phyloP scores from a whole-genome alignment of 2,888 invertebrate genomes.

The Hybos culiciformis region DNA sequence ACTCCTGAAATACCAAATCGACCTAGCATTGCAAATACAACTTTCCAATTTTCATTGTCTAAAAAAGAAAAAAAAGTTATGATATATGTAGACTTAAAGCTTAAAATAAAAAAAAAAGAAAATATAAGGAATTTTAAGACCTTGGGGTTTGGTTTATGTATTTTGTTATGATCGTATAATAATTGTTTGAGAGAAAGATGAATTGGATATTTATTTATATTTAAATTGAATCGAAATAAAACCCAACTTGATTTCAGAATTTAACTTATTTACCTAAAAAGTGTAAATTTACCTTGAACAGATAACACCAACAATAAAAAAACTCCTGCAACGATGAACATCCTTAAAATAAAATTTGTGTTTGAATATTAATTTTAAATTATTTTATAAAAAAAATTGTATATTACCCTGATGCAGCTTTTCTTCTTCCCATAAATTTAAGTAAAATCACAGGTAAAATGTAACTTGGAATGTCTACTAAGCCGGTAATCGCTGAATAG shows the following conservation, averaged over 20 bases:
- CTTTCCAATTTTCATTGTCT: slow-evolving; percentile 26
- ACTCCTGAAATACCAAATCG: slow-evolving; percentile 43
- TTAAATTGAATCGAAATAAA: no score
- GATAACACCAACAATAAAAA: slow-evolving; percentile 36
- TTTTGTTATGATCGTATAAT: no score
- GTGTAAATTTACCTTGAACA: slow-evolving; percentile 27
- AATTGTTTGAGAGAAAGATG: no score
- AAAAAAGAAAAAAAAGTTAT: neutral
- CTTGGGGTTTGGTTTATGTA: no score
- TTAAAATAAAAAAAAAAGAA: neutral
- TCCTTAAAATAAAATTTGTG: no score
- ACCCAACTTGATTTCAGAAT: neutral
- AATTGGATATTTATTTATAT: no score
- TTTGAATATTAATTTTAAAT: no score
- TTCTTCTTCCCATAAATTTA: slow-evolving; percentile 36
- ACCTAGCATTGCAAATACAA: slow-evolving; percentile 38
- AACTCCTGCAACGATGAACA: slow-evolving; percentile 37
- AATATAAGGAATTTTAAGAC: no score
- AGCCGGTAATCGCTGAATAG: slow-evolving; percentile 38
- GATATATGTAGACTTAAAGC: neutral
- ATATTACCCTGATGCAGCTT: no score
- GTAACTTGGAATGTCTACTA: slow-evolving; percentile 42
- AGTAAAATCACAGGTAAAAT: slow-evolving; percentile 38
- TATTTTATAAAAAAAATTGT: no score
- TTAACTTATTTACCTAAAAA: neutral